Evolutionary conservation across 2,797 vertebrate species (phyloP), one percentile per base, ranked within the genome.

Genomic region (Lagodon rhomboides): DNA sequence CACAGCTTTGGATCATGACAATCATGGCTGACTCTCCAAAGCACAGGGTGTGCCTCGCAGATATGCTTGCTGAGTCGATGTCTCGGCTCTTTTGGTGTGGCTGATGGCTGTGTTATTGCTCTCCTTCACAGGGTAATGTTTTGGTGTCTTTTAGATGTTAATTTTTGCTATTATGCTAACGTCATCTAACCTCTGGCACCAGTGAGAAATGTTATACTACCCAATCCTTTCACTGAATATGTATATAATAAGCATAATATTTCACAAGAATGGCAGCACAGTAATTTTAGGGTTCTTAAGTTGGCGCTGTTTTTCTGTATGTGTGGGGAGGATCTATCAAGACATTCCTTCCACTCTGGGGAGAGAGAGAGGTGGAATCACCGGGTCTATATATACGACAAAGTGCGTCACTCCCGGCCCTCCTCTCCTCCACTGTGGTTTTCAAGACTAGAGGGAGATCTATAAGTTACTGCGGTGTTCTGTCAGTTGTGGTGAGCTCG

Each of bases 401-500:
- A 87, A 80, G 90, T 92, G 87, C 90, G 91, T 93, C 92, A 94
- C 86, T 81, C 80, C 80, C 85, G 34, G 69, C 79, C 83, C 68
- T 85, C 68, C 54, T 90, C 83, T 79, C 60, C 78, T 87, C 71
- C 79, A 74, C 79, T 87, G 86, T 71, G 91, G 90, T 86, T 92
- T 90, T 78, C 73, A 46, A 75, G 79, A 86, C 82, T 59, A 53
- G 67, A 55, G 76, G 77, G 84, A 85, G 85, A 89, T 89, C 91
- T 85, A 78, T 85, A 85, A 79, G 87, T 79, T 79, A 80, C 78
- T 55, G 58, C n/a, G 27, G 79, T 27, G 80, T 92, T 92, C 90
- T 93, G 83, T 93, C 86, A 92, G 94, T 93, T 92, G 90, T 90
- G 92, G 92, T 86, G 70, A 82, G 80, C 82, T 89, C 90, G 89